Evolutionary conservation across 2,797 vertebrate genomes (phyloP).

Genomic region (Chaenodraco wilsoni): DNA sequence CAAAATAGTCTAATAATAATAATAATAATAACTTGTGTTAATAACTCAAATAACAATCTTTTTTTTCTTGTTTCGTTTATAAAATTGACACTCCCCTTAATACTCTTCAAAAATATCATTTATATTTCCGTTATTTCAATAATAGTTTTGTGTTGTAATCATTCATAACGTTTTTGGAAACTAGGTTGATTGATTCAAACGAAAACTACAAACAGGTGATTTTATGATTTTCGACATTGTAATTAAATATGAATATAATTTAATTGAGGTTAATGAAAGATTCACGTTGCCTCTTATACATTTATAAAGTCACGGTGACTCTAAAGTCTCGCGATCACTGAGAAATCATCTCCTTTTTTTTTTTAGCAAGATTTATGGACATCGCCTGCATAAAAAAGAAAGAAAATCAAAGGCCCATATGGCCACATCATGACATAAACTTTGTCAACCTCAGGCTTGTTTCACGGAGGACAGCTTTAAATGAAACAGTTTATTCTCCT

Average conservation of each 20-base stretch:
- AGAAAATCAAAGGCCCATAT: not conserved
- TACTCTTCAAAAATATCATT: not conserved
- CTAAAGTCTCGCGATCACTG: not conserved
- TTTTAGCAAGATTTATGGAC: not conserved
- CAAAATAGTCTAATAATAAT: not conserved
- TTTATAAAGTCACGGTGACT: not conserved
- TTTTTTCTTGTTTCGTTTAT: slow-evolving; percentile 10
- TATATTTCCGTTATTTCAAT: too few relatives aligned
- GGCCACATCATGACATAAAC: not conserved
- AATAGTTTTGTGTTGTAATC: not conserved
- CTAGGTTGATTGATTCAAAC: not conserved
- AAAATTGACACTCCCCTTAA: not conserved
- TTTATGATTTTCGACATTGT: not conserved
- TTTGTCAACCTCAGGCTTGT: not conserved
- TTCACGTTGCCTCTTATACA: too few relatives aligned
- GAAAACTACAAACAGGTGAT: slow-evolving; percentile 3
- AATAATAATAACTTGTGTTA: not conserved
- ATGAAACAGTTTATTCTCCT: slow-evolving; percentile 7
- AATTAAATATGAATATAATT: too few relatives aligned
- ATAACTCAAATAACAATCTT: not conserved
- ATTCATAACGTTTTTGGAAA: not conserved
- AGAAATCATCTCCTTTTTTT: not conserved
- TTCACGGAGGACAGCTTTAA: not conserved
- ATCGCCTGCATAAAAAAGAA: not conserved
- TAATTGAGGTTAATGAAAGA: too few relatives aligned